phyloP scores from a whole-genome alignment of 2,797 vertebrate genomes.

The Channa striata region DNA sequence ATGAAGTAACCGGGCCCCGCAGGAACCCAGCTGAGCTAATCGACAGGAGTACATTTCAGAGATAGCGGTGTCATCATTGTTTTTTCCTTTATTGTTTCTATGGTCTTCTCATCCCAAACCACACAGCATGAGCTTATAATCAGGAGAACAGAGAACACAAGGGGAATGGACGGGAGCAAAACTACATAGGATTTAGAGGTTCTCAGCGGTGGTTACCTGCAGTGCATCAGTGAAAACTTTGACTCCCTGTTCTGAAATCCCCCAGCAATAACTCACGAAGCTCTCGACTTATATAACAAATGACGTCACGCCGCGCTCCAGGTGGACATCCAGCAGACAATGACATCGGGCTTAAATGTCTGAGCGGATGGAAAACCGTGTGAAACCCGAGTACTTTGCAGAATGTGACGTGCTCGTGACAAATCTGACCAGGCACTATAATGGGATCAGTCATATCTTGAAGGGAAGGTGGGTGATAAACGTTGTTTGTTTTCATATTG shows the following conservation, averaged over 20 bases:
- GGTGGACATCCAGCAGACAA: slow-evolving; percentile 55
- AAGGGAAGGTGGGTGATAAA: background rate
- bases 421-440: slow-evolving; percentile 3
- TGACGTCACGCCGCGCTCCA: slow-evolving; percentile 63
- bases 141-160: slow-evolving; percentile 25
- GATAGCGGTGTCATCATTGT: slow-evolving; percentile 33
- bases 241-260: background rate
- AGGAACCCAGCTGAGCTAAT: slow-evolving; percentile 62
- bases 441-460: background rate
- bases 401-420: no score
- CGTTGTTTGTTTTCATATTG: background rate
- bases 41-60: slow-evolving; percentile 47
- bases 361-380: slow-evolving; percentile 19
- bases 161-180: background rate
- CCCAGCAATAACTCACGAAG: slow-evolving; percentile 51
- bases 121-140: slow-evolving; percentile 14
- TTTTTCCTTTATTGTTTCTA: slow-evolving; percentile 44
- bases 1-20: slow-evolving; percentile 43
- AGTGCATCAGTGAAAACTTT: background rate
- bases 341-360: slow-evolving; percentile 60
- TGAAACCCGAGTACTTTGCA: slow-evolving; percentile 48
- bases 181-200: slow-evolving; percentile 33
- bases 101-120: slow-evolving; percentile 39
- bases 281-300: slow-evolving; percentile 44
- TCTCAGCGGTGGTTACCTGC: slow-evolving; percentile 25